phyloP scores from a whole-genome alignment of 2,113 vertebrate species.

The Corythaixoides concolor region DNA sequence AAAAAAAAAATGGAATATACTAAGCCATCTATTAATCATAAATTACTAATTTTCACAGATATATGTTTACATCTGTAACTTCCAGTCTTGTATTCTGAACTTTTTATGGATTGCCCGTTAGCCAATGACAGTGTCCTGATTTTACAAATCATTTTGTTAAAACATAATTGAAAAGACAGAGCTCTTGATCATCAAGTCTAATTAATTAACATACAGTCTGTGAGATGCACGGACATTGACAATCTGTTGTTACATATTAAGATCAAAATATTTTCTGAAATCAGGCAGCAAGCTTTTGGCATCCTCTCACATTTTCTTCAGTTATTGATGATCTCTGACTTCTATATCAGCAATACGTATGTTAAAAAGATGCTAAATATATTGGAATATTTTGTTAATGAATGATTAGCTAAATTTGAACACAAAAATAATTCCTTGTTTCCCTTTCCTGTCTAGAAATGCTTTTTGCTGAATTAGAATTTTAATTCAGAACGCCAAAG shows the following conservation, averaged over 20 bases:
- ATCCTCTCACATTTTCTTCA: slow-evolving; percentile 18
- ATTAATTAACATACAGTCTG: slow-evolving; percentile 52
- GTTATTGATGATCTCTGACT: slow-evolving; percentile 16
- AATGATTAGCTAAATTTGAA: not conserved
- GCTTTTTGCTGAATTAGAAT: not conserved
- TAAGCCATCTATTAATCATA: not conserved
- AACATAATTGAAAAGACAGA: slow-evolving; percentile 41
- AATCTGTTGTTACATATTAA: slow-evolving; percentile 54
- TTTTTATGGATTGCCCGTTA: not conserved
- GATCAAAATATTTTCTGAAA: slow-evolving; percentile 50
- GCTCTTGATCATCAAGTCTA: slow-evolving; percentile 36
- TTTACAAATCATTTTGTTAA: slow-evolving; percentile 27
- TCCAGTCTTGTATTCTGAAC: not conserved
- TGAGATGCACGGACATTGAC: slow-evolving; percentile 14
- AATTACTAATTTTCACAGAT: not conserved
- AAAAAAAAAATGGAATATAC: not conserved
- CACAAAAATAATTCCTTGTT: not conserved
- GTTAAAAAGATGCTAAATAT: not conserved
- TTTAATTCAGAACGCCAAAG: slow-evolving; percentile 18
- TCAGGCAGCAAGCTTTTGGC: slow-evolving; percentile 30
- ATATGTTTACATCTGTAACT: not conserved
- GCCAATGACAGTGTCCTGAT: slow-evolving; percentile 2
- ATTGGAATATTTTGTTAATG: not conserved
- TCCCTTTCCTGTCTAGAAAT: slow-evolving; percentile 24
- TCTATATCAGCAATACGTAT: not conserved